Evolutionary conservation across 2,113 vertebrate species (phyloP).

Genomic region (Maccullochella peelii): DNA sequence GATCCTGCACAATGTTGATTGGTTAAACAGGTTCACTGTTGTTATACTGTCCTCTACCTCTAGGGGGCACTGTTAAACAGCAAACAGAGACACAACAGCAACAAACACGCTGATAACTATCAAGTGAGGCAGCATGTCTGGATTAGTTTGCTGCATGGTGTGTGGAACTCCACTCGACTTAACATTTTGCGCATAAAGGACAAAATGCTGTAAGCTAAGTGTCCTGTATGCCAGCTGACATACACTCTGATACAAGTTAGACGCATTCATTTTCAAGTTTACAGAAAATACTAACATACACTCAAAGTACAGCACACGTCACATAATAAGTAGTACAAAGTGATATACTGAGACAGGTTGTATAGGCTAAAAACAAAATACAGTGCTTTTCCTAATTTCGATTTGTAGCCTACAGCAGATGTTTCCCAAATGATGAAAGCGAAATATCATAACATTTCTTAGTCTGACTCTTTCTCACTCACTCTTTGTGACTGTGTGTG

Average conservation of each 20-base stretch:
- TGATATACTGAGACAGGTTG: background rate
- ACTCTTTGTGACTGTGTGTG: constrained; percentile 29
- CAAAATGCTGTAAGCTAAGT: accelerated
- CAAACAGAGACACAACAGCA: background rate
- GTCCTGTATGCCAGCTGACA: background rate
- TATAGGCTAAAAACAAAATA: background rate
- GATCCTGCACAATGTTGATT: background rate
- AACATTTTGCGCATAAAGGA: background rate
- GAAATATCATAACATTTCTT: constrained; percentile 58
- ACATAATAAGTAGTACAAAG: background rate
- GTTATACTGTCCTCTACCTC: constrained; percentile 8
- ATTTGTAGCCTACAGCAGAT: background rate
- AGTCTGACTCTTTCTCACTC: constrained; percentile 42
- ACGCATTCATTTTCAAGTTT: background rate
- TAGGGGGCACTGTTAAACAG: constrained; percentile 68
- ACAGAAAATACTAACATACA: background rate
- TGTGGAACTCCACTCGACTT: background rate
- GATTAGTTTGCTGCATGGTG: background rate
- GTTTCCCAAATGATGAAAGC: constrained; percentile 44
- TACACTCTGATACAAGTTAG: background rate
- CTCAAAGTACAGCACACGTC: background rate
- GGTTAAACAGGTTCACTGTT: constrained; percentile 1
- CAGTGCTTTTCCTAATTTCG: background rate
- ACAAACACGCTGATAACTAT: background rate
- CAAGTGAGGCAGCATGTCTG: background rate